Base-by-base conservation (phyloP, 2,797 vertebrate species). In the Eidolon dupreanum region DNA sequence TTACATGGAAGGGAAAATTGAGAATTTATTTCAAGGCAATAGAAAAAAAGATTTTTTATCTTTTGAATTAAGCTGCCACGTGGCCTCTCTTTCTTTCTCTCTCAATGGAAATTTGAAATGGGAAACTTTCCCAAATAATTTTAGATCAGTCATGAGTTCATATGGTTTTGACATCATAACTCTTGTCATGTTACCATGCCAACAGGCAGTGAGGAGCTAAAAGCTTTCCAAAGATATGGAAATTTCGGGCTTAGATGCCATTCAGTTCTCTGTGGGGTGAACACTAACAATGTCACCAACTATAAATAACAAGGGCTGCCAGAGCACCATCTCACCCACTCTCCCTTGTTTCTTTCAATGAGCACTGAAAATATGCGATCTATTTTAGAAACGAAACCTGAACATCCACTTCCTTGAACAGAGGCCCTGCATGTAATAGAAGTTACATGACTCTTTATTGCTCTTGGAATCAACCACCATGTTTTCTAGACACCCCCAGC, bases 61-160 rank as follows among this genome's bases (percentile, higher is more conserved):
- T 66, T 90, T 88, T 96, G 90, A 97, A 94, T 96, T 91, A 85
- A 91, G 51, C 46, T 96, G 68, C 55, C 85, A 93, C 24, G 8
- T 94, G 90, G 38, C 19, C 28, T 90, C 59, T 65, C 16, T 61
- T 49, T 51, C 17, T 66, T 28, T 10, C 43, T 16, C 70, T 88
- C 93, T 94, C 93, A 88, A 95, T 95, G 92, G 93, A 94, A 97
- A 96, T 95, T 89, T 89, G 91, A 95, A 97, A 89, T 91, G 71
- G 79, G 83, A 97, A 97, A 94, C 83, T 94, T 95, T 97, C 95
- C 93, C 94, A 97, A 97, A 97, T 97, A 97, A 97, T 97, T 97
- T 97, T 97, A 97, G 95, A 97, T 97, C 97, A 97, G 94, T 95
- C 96, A 95, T 94, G 94, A 94, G 95, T 97, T 97, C 95, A 93